Evolutionary conservation across 1,140 invertebrate genomes (phyloP).

Genomic region (Leptoteleia sp.): DNA sequence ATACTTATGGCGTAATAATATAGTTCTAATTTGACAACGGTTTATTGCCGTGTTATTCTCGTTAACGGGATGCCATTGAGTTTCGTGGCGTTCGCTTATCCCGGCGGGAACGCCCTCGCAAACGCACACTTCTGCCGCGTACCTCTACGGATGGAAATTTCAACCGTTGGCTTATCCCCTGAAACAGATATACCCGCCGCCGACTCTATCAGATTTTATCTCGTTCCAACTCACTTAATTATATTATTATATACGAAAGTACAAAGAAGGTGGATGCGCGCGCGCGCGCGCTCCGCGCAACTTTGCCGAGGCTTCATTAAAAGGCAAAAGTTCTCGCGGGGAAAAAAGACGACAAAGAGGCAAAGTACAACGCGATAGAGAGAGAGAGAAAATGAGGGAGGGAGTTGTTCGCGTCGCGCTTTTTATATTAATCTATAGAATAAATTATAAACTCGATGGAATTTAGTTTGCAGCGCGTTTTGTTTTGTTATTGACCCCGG

Average conservation of each 20-base stretch:
- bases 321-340: conserved; percentile 43
- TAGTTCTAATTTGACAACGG: conserved; percentile 27
- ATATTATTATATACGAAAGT: conserved; percentile 56
- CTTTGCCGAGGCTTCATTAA: conserved; percentile 52
- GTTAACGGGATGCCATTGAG: conserved; percentile 44
- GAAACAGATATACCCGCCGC: conserved; percentile 44
- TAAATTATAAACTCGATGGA: conserved; percentile 27
- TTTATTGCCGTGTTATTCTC: conserved; percentile 42
- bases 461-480: too few species aligned
- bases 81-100: conserved; percentile 55
- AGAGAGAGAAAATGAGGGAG: neutral
- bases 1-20: conserved; percentile 23
- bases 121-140: conserved; percentile 12
- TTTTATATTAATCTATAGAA: conserved; percentile 41
- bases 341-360: conserved; percentile 4
- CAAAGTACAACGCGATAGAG: conserved; percentile 1
- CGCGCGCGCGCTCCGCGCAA: neutral
- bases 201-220: conserved; percentile 60
- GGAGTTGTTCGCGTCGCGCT: conserved; percentile 19
- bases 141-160: conserved; percentile 44
- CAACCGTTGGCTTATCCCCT: conserved; percentile 48
- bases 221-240: conserved; percentile 56
- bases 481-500: too few species aligned
- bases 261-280: conserved; percentile 42
- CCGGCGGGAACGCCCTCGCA: conserved; percentile 12